A percentile compares a stretch with the other conserved stretches of the same genome.
Conservation (phyloP, 2,113 vertebrate species). For the Sebastes fasciatus region DNA sequence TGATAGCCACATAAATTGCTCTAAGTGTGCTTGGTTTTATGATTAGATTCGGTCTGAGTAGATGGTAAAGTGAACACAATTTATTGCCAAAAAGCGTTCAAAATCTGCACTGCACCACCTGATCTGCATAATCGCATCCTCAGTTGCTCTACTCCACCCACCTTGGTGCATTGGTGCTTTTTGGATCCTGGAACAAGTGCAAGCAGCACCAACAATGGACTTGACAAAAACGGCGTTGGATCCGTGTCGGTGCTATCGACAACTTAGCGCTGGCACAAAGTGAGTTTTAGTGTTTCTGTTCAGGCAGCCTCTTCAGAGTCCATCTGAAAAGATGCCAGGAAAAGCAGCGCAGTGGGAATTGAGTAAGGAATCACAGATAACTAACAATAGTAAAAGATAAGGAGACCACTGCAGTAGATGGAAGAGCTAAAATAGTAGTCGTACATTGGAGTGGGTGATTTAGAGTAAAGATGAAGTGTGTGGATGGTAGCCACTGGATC, state of each 20-base stretch:
- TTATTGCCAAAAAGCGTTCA: slow-evolving; percentile 12
- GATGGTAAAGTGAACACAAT: background rate
- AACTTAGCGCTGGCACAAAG: background rate
- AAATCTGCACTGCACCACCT: slow-evolving; percentile 16
- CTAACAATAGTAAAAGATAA: slow-evolving; percentile 35
- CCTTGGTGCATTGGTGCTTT: background rate
- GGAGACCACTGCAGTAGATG: background rate
- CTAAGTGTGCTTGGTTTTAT: background rate
- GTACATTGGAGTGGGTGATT: slow-evolving; percentile 26
- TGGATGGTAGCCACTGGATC: slow-evolving; percentile 19
- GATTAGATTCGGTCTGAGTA: background rate
- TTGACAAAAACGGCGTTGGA: background rate
- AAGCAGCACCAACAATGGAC: background rate
- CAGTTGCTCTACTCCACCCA: slow-evolving; percentile 1
- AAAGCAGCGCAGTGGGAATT: slow-evolving; percentile 12
- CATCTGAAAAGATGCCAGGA: slow-evolving; percentile 20
- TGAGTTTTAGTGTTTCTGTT: slow-evolving; percentile 12
- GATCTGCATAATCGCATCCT: slow-evolving; percentile 32
- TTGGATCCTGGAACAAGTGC: slow-evolving; percentile 10
- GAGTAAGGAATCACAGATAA: slow-evolving; percentile 11
- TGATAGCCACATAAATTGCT: background rate
- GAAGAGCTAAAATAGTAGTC: slow-evolving; percentile 18
- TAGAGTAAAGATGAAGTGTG: slow-evolving; percentile 10
- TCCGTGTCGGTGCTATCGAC: background rate
- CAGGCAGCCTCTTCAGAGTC: slow-evolving; percentile 9